Evolutionary conservation across 2,113 vertebrate genomes (phyloP).

Genomic region (Nerophis lumbriciformis): DNA sequence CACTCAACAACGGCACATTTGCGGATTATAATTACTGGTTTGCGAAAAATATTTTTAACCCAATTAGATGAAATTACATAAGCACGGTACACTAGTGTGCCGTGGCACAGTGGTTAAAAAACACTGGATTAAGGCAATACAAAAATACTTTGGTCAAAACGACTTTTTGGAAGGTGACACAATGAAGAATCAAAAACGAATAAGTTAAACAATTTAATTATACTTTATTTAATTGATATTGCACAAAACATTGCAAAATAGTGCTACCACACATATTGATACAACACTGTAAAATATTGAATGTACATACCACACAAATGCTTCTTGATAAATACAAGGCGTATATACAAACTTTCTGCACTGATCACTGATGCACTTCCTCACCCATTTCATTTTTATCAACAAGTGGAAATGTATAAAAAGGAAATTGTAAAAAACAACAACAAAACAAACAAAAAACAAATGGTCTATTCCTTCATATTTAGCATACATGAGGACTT

Average conservation of each 20-base stretch:
- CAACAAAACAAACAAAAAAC: not conserved
- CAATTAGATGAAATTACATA: too few relatives aligned
- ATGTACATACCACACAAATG: not conserved
- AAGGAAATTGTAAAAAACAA: not conserved
- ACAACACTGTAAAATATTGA: not conserved
- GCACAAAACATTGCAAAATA: not conserved
- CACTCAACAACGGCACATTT: too few relatives aligned
- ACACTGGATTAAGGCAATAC: too few relatives aligned
- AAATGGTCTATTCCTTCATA: not conserved
- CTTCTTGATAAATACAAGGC: not conserved
- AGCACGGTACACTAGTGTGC: too few relatives aligned
- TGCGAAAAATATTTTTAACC: too few relatives aligned
- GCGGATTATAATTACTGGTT: too few relatives aligned
- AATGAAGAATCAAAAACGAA: too few relatives aligned
- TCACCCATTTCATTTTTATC: not conserved
- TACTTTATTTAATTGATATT: conserved; percentile 4
- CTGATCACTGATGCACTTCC: not conserved
- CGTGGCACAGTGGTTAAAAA: too few relatives aligned
- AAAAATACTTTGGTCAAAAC: too few relatives aligned
- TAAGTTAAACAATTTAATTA: not conserved
- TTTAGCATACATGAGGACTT: conserved; percentile 40
- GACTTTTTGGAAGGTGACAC: too few relatives aligned
- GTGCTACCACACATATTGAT: not conserved
- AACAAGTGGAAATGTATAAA: conserved; percentile 19
- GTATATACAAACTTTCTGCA: not conserved